These are phyloP conservation scores for Sminthurinus signatus DNA, from an alignment of 1,140 invertebrate species.

Conservation along the genomic window DNA sequence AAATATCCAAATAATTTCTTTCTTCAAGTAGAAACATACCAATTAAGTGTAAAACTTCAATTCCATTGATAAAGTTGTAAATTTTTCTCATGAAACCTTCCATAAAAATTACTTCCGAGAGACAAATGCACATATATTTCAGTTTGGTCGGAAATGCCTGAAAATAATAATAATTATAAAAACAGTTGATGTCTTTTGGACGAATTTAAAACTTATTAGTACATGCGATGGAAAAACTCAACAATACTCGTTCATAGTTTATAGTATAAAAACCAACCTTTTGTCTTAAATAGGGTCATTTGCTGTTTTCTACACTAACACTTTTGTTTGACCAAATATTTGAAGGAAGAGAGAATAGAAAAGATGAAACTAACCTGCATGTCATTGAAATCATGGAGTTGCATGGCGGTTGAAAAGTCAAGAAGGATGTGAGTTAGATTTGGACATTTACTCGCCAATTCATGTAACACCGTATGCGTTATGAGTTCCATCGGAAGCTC, in stretches of 20 bases:
- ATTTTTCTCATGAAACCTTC: slow-evolving; percentile 99
- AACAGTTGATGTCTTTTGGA: too few species aligned
- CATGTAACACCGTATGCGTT: slow-evolving; percentile 94
- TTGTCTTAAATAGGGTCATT: too few species aligned
- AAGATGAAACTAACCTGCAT: slow-evolving; percentile 65
- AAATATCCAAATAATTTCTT: too few species aligned
- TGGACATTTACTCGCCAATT: slow-evolving; percentile 92
- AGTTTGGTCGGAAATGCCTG: slow-evolving; percentile 95
- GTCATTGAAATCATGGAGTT: slow-evolving; percentile 98
- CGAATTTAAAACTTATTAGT: too few species aligned
- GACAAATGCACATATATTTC: slow-evolving; percentile 90
- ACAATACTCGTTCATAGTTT: too few species aligned
- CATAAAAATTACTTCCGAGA: slow-evolving; percentile 99
- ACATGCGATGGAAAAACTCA: too few species aligned
- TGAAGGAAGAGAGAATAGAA: too few species aligned
- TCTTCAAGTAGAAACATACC: too few species aligned
- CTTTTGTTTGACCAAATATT: neutral
- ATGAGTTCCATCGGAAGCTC: slow-evolving; percentile 97
- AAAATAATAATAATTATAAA: too few species aligned
- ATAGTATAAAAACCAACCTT: too few species aligned
- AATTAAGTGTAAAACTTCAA: slow-evolving; percentile 97
- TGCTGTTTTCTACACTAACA: too few species aligned
- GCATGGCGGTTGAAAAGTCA: slow-evolving; percentile 98
- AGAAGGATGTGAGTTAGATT: slow-evolving; percentile 96
- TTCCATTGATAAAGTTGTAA: slow-evolving; percentile 97